Percentiles rank a stretch among this genome's conserved stretches.
phyloP scores from a whole-genome alignment of 1,140 invertebrate genomes.

The Trinorchestia longiramus region DNA sequence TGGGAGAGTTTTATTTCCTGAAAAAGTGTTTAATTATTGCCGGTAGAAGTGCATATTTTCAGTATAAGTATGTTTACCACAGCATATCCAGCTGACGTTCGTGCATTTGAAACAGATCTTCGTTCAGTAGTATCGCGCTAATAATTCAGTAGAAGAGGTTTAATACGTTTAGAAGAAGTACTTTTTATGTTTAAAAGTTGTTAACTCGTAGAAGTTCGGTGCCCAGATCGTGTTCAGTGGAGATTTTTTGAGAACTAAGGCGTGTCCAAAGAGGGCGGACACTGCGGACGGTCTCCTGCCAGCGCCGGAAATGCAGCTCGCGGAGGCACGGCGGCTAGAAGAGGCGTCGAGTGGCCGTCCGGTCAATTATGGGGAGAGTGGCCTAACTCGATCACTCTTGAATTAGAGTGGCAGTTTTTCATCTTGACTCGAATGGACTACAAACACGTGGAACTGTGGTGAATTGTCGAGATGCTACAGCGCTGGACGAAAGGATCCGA shows the following conservation, averaged over 20 bases:
- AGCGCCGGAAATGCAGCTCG: neutral
- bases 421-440: slow-evolving; percentile 7
- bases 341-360: neutral
- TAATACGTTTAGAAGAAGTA: too few relatives aligned
- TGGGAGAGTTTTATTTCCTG: too few relatives aligned
- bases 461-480: neutral
- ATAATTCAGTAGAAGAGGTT: too few relatives aligned
- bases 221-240: neutral
- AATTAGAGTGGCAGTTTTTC: neutral
- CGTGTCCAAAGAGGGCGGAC: neutral
- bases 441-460: slow-evolving; percentile 6
- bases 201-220: too few relatives aligned
- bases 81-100: too few relatives aligned
- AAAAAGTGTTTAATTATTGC: too few relatives aligned
- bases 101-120: too few relatives aligned
- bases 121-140: too few relatives aligned
- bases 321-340: neutral
- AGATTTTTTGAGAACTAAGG: neutral
- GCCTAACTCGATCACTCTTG: neutral
- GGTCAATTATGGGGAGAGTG: neutral
- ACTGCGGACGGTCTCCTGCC: neutral
- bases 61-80: too few relatives aligned
- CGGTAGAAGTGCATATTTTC: too few relatives aligned
- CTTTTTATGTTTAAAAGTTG: too few relatives aligned
- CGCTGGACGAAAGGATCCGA: neutral